A percentile compares a stretch with the other conserved stretches of the same genome.
These are phyloP conservation scores for Axinella damicornis DNA, from an alignment of 37 sponge, comb jelly and placozoan genomes.

Conservation along the genomic window DNA sequence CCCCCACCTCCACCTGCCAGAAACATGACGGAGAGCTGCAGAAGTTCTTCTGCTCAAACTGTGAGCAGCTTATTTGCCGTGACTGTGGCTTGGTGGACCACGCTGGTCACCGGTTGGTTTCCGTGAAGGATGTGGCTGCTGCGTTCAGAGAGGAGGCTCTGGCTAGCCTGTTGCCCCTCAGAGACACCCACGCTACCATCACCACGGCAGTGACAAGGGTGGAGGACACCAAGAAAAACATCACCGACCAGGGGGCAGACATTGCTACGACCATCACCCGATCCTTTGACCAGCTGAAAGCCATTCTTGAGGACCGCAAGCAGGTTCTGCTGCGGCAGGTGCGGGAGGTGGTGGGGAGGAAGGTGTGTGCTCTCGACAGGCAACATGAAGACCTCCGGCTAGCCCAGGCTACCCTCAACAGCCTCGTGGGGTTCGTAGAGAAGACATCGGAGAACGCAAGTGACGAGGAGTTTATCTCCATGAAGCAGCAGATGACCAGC, in stretches of 20 bases:
- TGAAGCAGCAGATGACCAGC: neutral
- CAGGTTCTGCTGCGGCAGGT: neutral
- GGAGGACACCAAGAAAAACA: neutral
- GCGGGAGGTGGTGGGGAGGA: neutral
- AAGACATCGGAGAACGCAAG: neutral
- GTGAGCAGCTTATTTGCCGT: conserved; percentile 27
- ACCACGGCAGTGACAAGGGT: neutral
- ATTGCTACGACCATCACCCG: neutral
- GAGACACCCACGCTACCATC: neutral
- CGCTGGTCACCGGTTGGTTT: neutral
- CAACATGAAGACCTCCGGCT: neutral
- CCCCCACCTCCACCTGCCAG: too few species aligned
- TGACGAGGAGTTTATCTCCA: conserved; percentile 21
- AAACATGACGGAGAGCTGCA: neutral
- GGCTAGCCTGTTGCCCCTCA: neutral
- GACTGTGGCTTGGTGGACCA: conserved; percentile 2
- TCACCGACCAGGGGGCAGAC: neutral
- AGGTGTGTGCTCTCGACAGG: neutral
- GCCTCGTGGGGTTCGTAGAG: conserved; percentile 9
- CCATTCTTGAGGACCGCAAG: neutral
- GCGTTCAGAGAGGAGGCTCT: neutral
- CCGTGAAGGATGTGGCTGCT: neutral
- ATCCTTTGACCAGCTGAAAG: neutral
- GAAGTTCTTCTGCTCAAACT: neutral
- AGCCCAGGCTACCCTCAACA: neutral